phyloP scores from a whole-genome alignment of 2,113 vertebrate species.

The Eretmochelys imbricata region DNA sequence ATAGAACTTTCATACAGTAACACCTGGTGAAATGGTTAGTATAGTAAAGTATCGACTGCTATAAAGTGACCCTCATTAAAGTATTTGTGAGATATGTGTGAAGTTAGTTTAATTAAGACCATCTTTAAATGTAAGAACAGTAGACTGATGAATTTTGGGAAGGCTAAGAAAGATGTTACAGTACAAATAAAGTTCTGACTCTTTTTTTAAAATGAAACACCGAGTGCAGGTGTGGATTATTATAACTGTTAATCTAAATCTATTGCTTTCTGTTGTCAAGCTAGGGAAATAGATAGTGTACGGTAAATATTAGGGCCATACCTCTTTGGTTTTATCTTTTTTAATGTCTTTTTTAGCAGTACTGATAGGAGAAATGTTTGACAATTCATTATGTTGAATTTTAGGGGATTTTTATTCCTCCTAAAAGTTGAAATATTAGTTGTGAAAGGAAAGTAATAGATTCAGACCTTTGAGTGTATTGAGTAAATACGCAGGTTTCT shows the following conservation, averaged over 20 bases:
- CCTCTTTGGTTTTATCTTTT: neutral
- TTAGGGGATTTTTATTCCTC: neutral
- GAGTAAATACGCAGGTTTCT: neutral
- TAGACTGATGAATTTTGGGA: neutral
- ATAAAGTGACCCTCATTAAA: neutral
- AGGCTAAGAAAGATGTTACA: neutral
- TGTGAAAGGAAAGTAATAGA: neutral
- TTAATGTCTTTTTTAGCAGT: neutral
- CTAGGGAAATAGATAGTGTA: neutral
- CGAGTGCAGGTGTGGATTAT: accelerated
- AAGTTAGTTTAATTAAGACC: neutral
- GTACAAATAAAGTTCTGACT: neutral
- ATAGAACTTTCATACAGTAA: neutral
- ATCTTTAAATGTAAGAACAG: neutral
- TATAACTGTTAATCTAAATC: neutral
- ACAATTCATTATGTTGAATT: neutral
- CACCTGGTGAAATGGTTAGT: neutral
- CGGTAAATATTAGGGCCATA: neutral
- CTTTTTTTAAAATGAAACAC: neutral
- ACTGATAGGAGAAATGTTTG: neutral
- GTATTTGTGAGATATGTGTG: neutral
- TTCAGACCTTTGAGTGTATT: neutral
- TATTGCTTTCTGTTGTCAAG: neutral
- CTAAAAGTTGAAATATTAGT: neutral
- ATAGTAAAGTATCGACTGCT: neutral